phyloP scores from a whole-genome alignment of 2,888 invertebrate genomes.

The Busseola fusca region DNA sequence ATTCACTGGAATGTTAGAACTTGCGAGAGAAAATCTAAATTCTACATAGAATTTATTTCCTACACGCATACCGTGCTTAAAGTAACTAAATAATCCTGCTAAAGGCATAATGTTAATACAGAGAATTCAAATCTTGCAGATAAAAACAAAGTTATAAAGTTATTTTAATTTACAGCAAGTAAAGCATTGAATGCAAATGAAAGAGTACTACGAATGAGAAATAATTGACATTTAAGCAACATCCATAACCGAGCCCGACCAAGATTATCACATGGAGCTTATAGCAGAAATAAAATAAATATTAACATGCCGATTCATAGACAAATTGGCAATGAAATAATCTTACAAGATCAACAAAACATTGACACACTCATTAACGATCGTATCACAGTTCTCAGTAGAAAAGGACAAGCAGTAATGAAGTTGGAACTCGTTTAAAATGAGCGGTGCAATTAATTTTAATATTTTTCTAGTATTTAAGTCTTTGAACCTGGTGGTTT shows the following conservation, averaged over 20 bases:
- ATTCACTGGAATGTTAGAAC: conserved; percentile 54
- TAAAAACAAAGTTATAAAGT: conserved; percentile 37
- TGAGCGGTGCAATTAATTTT: conserved; percentile 57
- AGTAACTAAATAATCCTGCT: conserved; percentile 39
- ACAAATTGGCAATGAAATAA: conserved; percentile 59
- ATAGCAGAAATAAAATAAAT: conserved; percentile 52
- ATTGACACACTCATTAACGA: conserved; percentile 56
- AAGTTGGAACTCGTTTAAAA: conserved; percentile 54
- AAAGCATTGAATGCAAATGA: conserved; percentile 50
- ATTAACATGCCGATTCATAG: conserved; percentile 36
- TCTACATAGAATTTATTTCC: conserved; percentile 43
- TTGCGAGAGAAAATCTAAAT: conserved; percentile 55
- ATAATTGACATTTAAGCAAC: conserved; percentile 49
- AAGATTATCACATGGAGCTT: conserved; percentile 47
- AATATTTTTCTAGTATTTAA: conserved; percentile 61
- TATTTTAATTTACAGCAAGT: conserved; percentile 46
- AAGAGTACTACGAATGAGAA: conserved; percentile 45
- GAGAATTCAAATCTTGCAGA: conserved; percentile 28
- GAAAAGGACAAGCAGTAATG: conserved; percentile 50
- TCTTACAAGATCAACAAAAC: conserved; percentile 57
- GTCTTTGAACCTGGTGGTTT: conserved; percentile 50
- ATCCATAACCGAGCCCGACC: conserved; percentile 38
- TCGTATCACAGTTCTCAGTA: conserved; percentile 47
- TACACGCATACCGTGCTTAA: conserved; percentile 38
- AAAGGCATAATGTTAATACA: conserved; percentile 10